phyloP scores from a whole-genome alignment of 2,888 invertebrate genomes.

The Phorcus lineatus region DNA sequence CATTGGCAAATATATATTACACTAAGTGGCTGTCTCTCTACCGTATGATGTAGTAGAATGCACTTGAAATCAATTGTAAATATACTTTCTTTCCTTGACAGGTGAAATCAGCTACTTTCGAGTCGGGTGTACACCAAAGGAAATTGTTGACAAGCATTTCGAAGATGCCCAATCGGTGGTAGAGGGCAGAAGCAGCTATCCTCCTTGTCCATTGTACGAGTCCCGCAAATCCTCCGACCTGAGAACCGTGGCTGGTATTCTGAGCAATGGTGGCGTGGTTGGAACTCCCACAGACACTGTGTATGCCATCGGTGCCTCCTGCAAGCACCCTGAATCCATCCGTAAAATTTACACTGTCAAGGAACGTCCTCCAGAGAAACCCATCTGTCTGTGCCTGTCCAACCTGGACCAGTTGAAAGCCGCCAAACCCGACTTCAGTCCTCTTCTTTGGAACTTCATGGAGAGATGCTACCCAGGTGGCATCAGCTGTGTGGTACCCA shows the following conservation, averaged over 20 bases:
- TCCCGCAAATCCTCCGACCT: constrained; percentile 50
- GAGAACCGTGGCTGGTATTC: constrained; percentile 40
- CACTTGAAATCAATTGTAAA: no score
- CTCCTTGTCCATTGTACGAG: constrained; percentile 47
- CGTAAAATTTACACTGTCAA: constrained; percentile 54
- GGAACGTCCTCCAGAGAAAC: constrained; percentile 55
- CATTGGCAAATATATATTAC: not conserved
- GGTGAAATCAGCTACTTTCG: constrained; percentile 56
- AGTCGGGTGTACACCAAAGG: constrained; percentile 57
- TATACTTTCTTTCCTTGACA: constrained; percentile 24
- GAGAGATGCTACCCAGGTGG: constrained; percentile 55
- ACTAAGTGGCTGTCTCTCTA: not conserved
- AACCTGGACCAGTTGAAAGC: constrained; percentile 52
- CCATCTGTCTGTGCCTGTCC: constrained; percentile 59
- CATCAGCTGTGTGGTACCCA: constrained; percentile 58
- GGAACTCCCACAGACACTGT: constrained; percentile 63
- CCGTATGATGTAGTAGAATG: no score
- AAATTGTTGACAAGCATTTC: constrained; percentile 41
- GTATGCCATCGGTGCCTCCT: constrained; percentile 57
- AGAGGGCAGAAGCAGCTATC: constrained; percentile 19
- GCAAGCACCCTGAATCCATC: constrained; percentile 53
- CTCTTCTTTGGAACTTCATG: constrained; percentile 56
- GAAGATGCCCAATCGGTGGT: constrained; percentile 39
- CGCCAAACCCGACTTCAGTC: constrained; percentile 50
- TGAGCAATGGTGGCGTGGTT: constrained; percentile 52